Conservation (phyloP, 2,797 vertebrate species). For the Acanthurus lineatus region DNA sequence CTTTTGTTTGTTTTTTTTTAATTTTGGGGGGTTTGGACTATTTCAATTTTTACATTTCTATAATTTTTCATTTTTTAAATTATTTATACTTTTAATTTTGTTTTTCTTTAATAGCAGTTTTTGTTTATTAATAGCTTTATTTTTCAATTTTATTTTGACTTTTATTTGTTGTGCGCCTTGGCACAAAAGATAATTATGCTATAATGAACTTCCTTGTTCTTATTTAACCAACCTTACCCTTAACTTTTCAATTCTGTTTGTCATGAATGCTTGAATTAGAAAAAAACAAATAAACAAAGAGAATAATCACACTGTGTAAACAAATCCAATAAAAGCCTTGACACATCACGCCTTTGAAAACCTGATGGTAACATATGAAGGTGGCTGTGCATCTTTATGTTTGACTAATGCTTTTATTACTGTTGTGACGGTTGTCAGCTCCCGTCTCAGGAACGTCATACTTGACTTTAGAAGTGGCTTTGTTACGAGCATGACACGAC, state of each 20-base stretch:
- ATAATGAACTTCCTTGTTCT: background rate
- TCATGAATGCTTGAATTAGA: background rate
- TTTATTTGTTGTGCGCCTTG: too few relatives aligned
- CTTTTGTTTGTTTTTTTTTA: too few relatives aligned
- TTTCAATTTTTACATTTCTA: too few relatives aligned
- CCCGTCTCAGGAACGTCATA: conserved; percentile 65
- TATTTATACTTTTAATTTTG: too few relatives aligned
- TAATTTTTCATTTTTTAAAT: too few relatives aligned
- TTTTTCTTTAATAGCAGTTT: too few relatives aligned
- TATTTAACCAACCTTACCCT: background rate
- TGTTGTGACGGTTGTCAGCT: conserved; percentile 60
- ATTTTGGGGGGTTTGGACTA: too few relatives aligned
- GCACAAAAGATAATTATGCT: too few relatives aligned
- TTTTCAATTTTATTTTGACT: too few relatives aligned
- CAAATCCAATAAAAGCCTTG: background rate
- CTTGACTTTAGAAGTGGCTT: conserved; percentile 68
- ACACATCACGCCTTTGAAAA: conserved; percentile 2
- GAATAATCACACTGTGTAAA: background rate
- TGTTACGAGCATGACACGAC: conserved; percentile 49
- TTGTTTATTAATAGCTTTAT: too few relatives aligned
- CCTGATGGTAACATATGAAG: background rate
- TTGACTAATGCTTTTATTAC: conserved; percentile 8
- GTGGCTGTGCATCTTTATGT: conserved; percentile 3
- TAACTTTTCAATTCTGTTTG: background rate
- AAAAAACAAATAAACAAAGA: background rate